A percentile compares a stretch with the other conserved stretches of the same genome.
Evolutionary conservation across 2,113 vertebrate genomes (phyloP).

Genomic region (Anarhynchus alexandrinus): DNA sequence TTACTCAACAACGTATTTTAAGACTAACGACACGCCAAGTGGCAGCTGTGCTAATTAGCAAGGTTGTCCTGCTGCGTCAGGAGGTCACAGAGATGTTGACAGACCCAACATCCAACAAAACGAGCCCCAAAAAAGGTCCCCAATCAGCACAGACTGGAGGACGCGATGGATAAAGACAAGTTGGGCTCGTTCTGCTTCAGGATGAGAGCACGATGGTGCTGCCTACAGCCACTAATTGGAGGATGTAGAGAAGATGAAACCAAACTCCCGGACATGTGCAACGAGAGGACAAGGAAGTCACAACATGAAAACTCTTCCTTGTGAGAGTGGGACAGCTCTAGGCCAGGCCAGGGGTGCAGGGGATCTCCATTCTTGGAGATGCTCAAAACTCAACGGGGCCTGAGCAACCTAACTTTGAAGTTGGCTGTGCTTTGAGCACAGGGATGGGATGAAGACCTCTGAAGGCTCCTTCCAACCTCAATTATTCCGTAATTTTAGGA

Average conservation of each 20-base stretch:
- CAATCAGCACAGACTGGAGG: accelerated
- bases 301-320: not conserved
- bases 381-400: not conserved
- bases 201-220: not conserved
- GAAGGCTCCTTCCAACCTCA: not conserved
- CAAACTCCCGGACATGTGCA: not conserved
- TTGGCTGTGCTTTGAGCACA: not conserved
- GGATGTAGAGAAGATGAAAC: not conserved
- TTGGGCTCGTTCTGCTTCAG: not conserved
- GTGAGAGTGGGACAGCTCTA: too few species aligned
- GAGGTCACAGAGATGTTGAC: not conserved
- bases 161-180: not conserved
- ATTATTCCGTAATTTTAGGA: not conserved
- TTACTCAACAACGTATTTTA: accelerated
- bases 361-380: not conserved
- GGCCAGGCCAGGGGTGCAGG: not conserved
- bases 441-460: not conserved
- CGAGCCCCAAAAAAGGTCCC: not conserved
- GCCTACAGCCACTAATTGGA: not conserved
- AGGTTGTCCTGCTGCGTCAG: accelerated
- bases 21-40: not conserved
- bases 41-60: not conserved
- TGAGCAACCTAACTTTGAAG: not conserved
- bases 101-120: not conserved
- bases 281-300: not conserved